A percentile compares a stretch with the other conserved stretches of the same genome.
phyloP scores from a whole-genome alignment of 2,888 invertebrate genomes.

The Seladonia tumulorum region DNA sequence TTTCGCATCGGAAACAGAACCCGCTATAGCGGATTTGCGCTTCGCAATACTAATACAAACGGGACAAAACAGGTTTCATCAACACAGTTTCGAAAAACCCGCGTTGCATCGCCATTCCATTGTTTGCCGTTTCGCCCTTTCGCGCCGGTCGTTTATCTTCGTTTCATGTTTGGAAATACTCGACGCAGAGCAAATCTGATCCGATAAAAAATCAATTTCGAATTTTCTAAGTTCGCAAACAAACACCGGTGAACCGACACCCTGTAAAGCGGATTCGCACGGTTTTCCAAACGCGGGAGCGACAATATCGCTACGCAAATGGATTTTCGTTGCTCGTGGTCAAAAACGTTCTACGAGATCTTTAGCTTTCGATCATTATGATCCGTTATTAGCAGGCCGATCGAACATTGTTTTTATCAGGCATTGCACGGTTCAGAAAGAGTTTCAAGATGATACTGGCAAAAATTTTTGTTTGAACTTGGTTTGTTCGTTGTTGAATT shows the following conservation, averaged over 20 bases:
- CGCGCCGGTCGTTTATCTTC: background rate
- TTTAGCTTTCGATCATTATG: background rate
- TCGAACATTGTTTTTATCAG: no score
- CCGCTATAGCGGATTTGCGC: background rate
- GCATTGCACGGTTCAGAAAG: no score
- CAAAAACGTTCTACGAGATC: background rate
- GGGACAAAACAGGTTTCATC: background rate
- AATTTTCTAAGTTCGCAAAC: conserved; percentile 5
- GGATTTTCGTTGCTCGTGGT: background rate
- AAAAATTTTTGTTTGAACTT: background rate
- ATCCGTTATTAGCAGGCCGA: no score
- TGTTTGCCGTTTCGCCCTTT: background rate
- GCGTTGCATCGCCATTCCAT: background rate
- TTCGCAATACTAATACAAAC: background rate
- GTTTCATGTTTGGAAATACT: background rate
- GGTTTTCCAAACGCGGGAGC: background rate
- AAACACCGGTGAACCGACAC: background rate
- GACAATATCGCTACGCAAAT: background rate
- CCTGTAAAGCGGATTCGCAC: background rate
- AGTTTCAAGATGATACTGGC: no score
- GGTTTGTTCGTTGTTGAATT: background rate
- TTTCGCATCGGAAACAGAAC: background rate
- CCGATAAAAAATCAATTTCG: conserved; percentile 34
- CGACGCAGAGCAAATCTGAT: background rate
- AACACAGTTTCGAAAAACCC: background rate